phyloP scores from a whole-genome alignment of 2,888 invertebrate genomes.

The Magallana nippona region DNA sequence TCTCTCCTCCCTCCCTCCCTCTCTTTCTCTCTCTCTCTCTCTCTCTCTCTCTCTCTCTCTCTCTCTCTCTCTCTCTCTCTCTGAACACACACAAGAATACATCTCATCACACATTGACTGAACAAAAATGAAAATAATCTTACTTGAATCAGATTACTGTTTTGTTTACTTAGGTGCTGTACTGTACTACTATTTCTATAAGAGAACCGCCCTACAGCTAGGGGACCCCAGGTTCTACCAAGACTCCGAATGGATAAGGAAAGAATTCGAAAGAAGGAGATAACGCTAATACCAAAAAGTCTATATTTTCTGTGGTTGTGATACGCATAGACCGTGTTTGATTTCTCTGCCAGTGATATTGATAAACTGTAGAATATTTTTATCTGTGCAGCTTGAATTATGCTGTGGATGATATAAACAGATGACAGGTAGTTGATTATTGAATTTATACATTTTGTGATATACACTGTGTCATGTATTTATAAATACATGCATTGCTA shows the following conservation, averaged over 20 bases:
- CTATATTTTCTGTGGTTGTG: not conserved
- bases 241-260: constrained; percentile 90
- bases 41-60: no score
- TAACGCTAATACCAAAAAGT: constrained; percentile 47
- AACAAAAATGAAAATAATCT: no score
- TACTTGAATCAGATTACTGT: no score
- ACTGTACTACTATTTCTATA: constrained; percentile 94
- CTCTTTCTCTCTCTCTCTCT: no score
- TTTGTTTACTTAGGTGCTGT: constrained; percentile 86
- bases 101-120: no score
- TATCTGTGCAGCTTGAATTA: not conserved
- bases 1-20: no score
- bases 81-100: no score
- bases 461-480: not conserved
- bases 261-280: constrained; percentile 80
- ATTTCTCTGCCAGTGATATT: constrained; percentile 1
- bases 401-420: no score
- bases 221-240: constrained; percentile 94
- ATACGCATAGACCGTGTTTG: constrained; percentile 3
- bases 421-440: no score
- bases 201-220: constrained; percentile 91
- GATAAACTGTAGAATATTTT: not conserved
- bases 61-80: no score
- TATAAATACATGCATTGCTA: not conserved
- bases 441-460: no score